phyloP scores from a whole-genome alignment of 2,113 vertebrate species.

The Columba janthina region DNA sequence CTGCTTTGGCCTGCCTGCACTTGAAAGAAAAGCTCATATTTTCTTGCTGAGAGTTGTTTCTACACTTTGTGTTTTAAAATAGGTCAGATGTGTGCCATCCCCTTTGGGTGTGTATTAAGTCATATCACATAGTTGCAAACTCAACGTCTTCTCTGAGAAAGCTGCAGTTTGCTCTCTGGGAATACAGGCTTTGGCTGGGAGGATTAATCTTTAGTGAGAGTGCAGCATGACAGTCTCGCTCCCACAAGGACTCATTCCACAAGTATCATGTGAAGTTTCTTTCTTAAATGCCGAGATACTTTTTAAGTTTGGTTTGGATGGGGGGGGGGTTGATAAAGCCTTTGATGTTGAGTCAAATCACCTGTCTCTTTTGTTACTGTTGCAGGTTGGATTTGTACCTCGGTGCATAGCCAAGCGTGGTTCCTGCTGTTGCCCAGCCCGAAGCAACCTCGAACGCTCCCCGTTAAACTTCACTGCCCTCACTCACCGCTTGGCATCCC shows the following conservation, averaged over 20 bases:
- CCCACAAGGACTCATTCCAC: not conserved
- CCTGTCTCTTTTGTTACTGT: not conserved
- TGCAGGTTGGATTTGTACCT: not conserved
- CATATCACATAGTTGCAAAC: not conserved
- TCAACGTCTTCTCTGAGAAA: not conserved
- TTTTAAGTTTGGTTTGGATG: not conserved
- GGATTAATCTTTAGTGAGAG: not conserved
- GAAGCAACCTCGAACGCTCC: not conserved
- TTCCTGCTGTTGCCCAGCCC: not conserved
- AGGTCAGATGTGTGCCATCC: not conserved
- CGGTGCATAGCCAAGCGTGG: not conserved
- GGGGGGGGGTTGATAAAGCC: not conserved
- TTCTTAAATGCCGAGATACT: not conserved
- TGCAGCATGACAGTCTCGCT: not conserved
- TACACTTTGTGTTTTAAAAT: constrained; percentile 24
- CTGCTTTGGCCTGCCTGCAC: constrained; percentile 12
- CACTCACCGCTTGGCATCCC: accelerated
- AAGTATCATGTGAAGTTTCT: not conserved
- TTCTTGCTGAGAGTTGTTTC: constrained; percentile 12
- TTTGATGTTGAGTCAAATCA: not conserved
- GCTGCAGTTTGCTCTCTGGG: not conserved
- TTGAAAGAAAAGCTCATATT: constrained; percentile 10
- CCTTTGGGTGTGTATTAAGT: constrained; percentile 32
- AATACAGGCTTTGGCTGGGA: not conserved
- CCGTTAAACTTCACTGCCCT: not conserved